A percentile compares a stretch with the other conserved stretches of the same genome.
phyloP scores from a whole-genome alignment of 2,113 vertebrate genomes.

The Marmota monax region DNA sequence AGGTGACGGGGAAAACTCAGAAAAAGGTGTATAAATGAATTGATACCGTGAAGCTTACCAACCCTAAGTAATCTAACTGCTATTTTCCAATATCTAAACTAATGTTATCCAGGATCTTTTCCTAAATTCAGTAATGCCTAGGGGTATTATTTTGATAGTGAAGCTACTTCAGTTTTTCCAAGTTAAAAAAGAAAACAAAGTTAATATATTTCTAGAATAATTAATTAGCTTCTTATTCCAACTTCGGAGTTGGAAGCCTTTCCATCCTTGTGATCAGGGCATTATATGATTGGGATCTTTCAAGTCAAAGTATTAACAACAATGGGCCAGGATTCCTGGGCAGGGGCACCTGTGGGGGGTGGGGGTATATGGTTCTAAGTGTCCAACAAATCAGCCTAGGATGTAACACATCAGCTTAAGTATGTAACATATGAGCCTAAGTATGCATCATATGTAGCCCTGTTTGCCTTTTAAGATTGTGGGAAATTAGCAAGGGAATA shows the following conservation, averaged over 20 bases:
- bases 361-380: not conserved
- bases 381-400: not conserved
- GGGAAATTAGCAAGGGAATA: not conserved
- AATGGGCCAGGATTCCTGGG: not conserved
- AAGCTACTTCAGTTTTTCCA: not conserved
- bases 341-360: accelerated
- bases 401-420: not conserved
- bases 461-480: not conserved
- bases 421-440: not conserved
- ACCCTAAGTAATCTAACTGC: not conserved
- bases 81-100: not conserved
- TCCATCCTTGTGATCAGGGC: not conserved
- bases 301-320: not conserved
- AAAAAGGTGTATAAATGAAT: not conserved
- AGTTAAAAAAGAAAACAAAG: not conserved
- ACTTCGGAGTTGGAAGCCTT: not conserved
- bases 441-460: not conserved
- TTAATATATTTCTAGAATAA: not conserved
- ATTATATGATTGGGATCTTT: not conserved
- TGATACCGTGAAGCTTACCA: not conserved
- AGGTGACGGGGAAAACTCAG: not conserved
- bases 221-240: not conserved
- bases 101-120: not conserved
- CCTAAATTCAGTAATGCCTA: not conserved
- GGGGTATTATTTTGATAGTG: not conserved